Evolutionary conservation across 2,113 vertebrate genomes (phyloP).

Genomic region (Fulmarus glacialis): DNA sequence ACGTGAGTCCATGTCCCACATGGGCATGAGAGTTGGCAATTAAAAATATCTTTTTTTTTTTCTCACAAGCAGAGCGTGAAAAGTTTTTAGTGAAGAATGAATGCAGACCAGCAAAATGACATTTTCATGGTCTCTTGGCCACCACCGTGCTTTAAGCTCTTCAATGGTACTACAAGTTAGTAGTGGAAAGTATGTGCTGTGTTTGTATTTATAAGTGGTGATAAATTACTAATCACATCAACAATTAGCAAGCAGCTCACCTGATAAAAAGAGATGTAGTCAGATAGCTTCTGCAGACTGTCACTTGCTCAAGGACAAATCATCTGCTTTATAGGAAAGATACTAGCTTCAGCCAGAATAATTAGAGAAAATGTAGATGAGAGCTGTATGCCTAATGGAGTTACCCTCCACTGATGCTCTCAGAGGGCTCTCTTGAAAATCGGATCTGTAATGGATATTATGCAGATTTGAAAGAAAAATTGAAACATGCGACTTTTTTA

Average conservation of each 20-base stretch:
- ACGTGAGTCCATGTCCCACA: rapidly evolving
- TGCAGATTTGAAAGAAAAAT: conserved; percentile 58
- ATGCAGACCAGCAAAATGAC: background rate
- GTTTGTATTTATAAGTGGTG: conserved; percentile 27
- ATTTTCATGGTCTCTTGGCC: background rate
- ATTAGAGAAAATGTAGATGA: conserved; percentile 8
- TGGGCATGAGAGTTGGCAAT: background rate
- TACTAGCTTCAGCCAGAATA: background rate
- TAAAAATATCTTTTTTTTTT: background rate
- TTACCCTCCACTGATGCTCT: background rate
- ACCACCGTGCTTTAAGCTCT: background rate
- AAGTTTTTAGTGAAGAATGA: background rate
- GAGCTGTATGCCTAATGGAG: conserved; percentile 5
- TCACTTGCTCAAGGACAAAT: conserved; percentile 30
- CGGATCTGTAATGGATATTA: conserved; percentile 32
- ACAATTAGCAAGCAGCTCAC: conserved; percentile 21
- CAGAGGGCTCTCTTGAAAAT: conserved; percentile 38
- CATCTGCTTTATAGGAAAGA: background rate
- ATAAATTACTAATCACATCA: conserved; percentile 59
- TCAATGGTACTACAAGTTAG: background rate
- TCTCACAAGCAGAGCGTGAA: background rate
- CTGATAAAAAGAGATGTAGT: conserved; percentile 21
- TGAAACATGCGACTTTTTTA: conserved; percentile 40
- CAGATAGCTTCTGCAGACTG: background rate
- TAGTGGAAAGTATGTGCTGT: background rate